Base-by-base conservation (phyloP, 2,113 vertebrate species). In the Hemibagrus wyckioides region DNA sequence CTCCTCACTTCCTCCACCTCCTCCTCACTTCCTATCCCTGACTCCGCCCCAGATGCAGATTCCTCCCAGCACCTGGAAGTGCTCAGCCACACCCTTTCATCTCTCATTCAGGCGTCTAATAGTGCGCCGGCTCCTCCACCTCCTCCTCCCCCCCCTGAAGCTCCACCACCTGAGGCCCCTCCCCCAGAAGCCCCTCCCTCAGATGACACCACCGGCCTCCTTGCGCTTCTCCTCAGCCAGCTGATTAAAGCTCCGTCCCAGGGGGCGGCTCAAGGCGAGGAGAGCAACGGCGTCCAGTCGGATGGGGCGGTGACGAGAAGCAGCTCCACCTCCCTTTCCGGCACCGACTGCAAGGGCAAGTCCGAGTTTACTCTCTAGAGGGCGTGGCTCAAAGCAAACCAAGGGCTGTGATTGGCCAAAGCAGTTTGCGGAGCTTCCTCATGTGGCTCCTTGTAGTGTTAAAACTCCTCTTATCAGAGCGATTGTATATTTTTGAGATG, bases 171-270 rank as follows among this genome's bases (percentile, higher is more conserved):
- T 0, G 87, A 94, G 0, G 93, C 94, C 21, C 95, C 93, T 56
- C 93, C 95, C 1, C 91, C 93, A 88, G 57, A 82, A 86, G 48
- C 19, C 91, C 13, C 96, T 83, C 95, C 96, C 94, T 96, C 98
- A 93, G 97, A 97, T 92, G 97, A 99, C 85, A 94, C 97, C 94
- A 95, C 99, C 92, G 98, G 95, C 84, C 94, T 99, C 90, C 95
- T 99, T 93, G 97, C 98, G 25, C 96, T 99, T 92, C 94, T 99
- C 89, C 93, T 99, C 93, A 96, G 97, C 92, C 97, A 99, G 92
- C 96, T 99, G 86, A 96, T 99, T 89, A 99, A 99, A 94, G 96
- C 97, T 84, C 97, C 97, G 93, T 84, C 87, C 10, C 96, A 97
- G 90, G 95, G 94, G 71, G 92, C 91, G n/a, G 90, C 95, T 88